Conservation (phyloP, 1,140 invertebrate genomes). For the Cepaea nemoralis region DNA sequence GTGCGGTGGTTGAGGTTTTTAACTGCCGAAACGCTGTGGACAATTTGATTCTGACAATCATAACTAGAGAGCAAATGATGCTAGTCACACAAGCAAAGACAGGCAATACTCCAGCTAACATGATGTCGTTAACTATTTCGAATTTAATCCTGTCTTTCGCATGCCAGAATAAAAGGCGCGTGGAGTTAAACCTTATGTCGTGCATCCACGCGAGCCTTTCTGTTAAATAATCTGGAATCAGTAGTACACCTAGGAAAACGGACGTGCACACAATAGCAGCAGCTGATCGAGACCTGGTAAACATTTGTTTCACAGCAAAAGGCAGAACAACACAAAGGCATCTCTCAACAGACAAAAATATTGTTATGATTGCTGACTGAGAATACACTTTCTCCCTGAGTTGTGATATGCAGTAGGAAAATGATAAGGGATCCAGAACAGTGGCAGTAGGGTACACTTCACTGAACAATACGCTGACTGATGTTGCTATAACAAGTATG, state of each 20-base stretch:
- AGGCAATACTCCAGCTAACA: background rate
- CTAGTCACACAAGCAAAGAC: background rate
- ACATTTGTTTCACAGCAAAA: background rate
- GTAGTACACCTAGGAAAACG: background rate
- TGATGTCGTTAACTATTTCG: background rate
- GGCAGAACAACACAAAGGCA: background rate
- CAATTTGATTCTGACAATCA: background rate
- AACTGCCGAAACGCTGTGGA: background rate
- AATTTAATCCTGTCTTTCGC: background rate
- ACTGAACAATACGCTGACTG: background rate
- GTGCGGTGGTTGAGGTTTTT: background rate
- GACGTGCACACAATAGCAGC: background rate
- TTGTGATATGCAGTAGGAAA: background rate
- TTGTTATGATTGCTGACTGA: background rate
- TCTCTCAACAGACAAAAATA: background rate
- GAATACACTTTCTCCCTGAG: background rate
- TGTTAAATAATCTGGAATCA: background rate
- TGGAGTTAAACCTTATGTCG: background rate
- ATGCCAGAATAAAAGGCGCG: background rate
- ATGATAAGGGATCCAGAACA: background rate
- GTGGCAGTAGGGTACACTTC: background rate
- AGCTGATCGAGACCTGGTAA: background rate
- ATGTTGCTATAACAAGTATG: background rate
- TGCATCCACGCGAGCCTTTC: background rate
- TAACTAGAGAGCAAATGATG: background rate